These are phyloP conservation scores for Diplodus puntazzo DNA, from an alignment of 2,797 vertebrate genomes.

Conservation along the genomic window DNA sequence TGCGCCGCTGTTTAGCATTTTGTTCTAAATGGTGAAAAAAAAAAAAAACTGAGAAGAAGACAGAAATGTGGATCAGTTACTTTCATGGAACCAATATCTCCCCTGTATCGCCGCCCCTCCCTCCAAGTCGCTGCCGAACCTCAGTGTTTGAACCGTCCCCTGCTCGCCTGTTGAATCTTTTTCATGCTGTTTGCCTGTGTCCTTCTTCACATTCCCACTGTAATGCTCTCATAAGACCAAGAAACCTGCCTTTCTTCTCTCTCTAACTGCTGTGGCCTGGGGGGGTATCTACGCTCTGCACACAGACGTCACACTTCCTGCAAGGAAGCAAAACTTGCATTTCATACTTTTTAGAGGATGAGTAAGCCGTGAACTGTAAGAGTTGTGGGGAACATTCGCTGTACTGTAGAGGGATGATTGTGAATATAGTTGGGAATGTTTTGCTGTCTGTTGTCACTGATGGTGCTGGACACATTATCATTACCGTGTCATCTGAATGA, in stretches of 20 bases:
- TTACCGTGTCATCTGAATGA: conserved; percentile 47
- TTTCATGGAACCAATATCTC: background rate
- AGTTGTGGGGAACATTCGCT: background rate
- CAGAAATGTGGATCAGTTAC: background rate
- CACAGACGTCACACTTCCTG: background rate
- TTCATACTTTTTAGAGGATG: conserved; percentile 11
- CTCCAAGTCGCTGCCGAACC: background rate
- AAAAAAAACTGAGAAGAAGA: background rate
- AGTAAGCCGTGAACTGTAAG: background rate
- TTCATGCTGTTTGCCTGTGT: background rate
- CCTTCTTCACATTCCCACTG: background rate
- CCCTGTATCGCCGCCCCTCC: background rate
- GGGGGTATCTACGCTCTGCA: background rate
- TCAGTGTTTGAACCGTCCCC: background rate
- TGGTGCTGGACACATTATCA: conserved; percentile 42
- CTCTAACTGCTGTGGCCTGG: background rate
- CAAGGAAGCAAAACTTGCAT: background rate
- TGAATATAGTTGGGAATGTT: conserved; percentile 51
- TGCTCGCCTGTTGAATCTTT: background rate
- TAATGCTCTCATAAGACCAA: conserved; percentile 17
- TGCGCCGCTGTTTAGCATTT: background rate
- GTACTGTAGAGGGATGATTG: conserved; percentile 17
- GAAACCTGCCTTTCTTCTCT: background rate
- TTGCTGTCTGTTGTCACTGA: conserved; percentile 38
- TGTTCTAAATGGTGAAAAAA: background rate